A percentile compares a stretch with the other conserved stretches of the same genome.
These are phyloP conservation scores for Diplogasteroides magnus DNA, from an alignment of 1,140 invertebrate species.

Conservation along the genomic window DNA sequence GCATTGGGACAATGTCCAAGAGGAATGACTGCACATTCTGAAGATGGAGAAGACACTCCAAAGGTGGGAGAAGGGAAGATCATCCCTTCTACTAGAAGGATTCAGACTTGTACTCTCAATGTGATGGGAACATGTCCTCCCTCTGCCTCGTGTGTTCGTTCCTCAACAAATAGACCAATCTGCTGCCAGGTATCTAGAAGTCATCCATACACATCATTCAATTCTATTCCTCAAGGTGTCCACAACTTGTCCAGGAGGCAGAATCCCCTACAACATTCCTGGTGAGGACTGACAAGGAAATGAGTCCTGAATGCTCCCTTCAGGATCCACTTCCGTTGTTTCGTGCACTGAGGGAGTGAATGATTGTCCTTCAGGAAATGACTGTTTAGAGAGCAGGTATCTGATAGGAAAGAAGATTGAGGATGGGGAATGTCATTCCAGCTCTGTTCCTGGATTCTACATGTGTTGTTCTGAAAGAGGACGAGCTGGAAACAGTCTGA, in stretches of 20 bases:
- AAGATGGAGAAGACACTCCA: slow-evolving; percentile 22
- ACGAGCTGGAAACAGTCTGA: not conserved
- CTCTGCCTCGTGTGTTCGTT: slow-evolving; percentile 47
- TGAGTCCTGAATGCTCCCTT: no score
- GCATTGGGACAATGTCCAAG: slow-evolving; percentile 47
- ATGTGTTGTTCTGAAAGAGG: slow-evolving; percentile 45
- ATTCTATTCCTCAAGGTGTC: no score
- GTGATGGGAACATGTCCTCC: slow-evolving; percentile 20
- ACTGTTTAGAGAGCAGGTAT: slow-evolving; percentile 25
- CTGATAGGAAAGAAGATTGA: slow-evolving; percentile 1
- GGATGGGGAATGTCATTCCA: slow-evolving; percentile 5
- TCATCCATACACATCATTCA: no score
- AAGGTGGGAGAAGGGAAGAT: slow-evolving; percentile 15
- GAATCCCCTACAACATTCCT: slow-evolving; percentile 50
- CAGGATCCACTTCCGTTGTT: slow-evolving; percentile 51
- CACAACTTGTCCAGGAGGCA: slow-evolving; percentile 43
- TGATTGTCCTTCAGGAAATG: slow-evolving; percentile 26
- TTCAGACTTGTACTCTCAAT: slow-evolving; percentile 27
- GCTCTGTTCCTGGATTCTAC: slow-evolving; percentile 49
- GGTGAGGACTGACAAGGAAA: slow-evolving; percentile 6
- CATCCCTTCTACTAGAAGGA: not conserved
- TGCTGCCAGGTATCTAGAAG: slow-evolving; percentile 45
- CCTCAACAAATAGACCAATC: slow-evolving; percentile 39
- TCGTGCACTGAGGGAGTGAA: slow-evolving; percentile 44
- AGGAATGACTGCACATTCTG: slow-evolving; percentile 45